Percentiles rank a stretch among this genome's conserved stretches.
Evolutionary conservation across 92 coral and sea anemone genomes (phyloP).

Genomic region (Ricordea florida): DNA sequence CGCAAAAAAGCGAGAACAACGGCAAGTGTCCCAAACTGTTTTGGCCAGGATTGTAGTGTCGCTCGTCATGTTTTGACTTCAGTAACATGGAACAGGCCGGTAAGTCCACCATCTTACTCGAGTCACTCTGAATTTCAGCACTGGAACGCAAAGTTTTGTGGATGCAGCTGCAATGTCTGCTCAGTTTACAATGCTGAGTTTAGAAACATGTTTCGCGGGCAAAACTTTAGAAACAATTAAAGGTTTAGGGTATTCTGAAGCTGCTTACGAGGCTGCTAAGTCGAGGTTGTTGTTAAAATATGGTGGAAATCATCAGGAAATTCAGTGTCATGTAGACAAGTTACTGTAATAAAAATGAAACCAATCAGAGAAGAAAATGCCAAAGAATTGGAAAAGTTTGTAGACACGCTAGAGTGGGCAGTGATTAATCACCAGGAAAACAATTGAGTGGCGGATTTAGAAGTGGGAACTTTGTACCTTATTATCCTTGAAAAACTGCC

Average conservation of each 20-base stretch:
- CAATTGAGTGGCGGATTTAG: conserved; percentile 50
- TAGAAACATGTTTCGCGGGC: conserved; percentile 49
- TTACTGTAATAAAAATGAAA: conserved; percentile 20
- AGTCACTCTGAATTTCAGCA: conserved; percentile 46
- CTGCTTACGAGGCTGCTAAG: conserved; percentile 51
- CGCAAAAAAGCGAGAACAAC: no score
- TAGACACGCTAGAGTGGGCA: conserved; percentile 47
- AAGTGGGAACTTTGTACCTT: conserved; percentile 62
- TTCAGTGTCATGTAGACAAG: conserved; percentile 52
- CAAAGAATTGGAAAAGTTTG: conserved; percentile 37
- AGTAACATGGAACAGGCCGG: no score
- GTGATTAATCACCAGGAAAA: conserved; percentile 51
- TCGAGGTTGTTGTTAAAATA: conserved; percentile 33
- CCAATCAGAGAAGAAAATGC: conserved; percentile 41
- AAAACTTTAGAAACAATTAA: conserved; percentile 56
- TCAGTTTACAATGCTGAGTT: conserved; percentile 62
- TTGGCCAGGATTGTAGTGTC: no score
- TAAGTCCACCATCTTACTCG: no score
- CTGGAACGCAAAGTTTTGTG: conserved; percentile 47
- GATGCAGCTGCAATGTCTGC: conserved; percentile 43
- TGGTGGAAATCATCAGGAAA: conserved; percentile 56
- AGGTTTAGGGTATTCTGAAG: conserved; percentile 59
- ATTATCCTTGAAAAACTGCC: conserved; percentile 62
- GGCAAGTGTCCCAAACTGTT: no score
- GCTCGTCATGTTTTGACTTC: no score